Percentiles rank a stretch among this genome's conserved stretches.
Evolutionary conservation across 2,888 invertebrate genomes (phyloP).

Genomic region (Drosophila mulleri): DNA sequence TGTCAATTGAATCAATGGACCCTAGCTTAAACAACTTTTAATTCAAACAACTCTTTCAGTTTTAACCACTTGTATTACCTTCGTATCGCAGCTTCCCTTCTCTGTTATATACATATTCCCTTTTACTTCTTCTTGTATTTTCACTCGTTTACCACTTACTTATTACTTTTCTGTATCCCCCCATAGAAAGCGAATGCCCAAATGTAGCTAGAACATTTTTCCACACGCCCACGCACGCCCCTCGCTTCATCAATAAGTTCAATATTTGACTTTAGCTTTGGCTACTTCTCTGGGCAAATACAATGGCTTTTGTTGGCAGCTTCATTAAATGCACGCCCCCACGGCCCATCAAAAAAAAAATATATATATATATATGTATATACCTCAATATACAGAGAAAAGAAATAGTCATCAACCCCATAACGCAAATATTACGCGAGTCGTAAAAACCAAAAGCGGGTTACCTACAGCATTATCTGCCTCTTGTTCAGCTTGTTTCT

Average conservation of each 20-base stretch:
- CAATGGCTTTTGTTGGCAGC: slow-evolving; percentile 62
- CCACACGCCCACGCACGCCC: neutral
- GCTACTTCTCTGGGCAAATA: slow-evolving; percentile 47
- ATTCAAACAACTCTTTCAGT: neutral
- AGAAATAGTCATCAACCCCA: slow-evolving; percentile 39
- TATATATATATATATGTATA: slow-evolving; percentile 6
- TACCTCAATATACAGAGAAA: neutral
- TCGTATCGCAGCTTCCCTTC: too few species aligned
- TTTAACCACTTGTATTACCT: neutral
- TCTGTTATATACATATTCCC: neutral
- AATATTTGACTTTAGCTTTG: slow-evolving; percentile 67
- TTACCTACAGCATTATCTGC: slow-evolving; percentile 18
- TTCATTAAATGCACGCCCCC: slow-evolving; percentile 67
- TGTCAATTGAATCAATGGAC: neutral
- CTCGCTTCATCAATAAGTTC: slow-evolving; percentile 67
- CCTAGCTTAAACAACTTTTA: neutral
- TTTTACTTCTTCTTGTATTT: neutral
- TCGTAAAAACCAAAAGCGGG: slow-evolving; percentile 56
- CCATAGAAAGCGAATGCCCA: neutral
- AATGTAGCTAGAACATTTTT: slow-evolving; percentile 15
- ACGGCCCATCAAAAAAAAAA: slow-evolving; percentile 39
- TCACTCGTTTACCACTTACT: slow-evolving; percentile 8
- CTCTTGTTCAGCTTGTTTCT: slow-evolving; percentile 15
- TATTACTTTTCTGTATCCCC: slow-evolving; percentile 9
- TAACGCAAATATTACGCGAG: slow-evolving; percentile 64